Conservation (phyloP, 2,888 invertebrate genomes). For the Selenia dentaria region DNA sequence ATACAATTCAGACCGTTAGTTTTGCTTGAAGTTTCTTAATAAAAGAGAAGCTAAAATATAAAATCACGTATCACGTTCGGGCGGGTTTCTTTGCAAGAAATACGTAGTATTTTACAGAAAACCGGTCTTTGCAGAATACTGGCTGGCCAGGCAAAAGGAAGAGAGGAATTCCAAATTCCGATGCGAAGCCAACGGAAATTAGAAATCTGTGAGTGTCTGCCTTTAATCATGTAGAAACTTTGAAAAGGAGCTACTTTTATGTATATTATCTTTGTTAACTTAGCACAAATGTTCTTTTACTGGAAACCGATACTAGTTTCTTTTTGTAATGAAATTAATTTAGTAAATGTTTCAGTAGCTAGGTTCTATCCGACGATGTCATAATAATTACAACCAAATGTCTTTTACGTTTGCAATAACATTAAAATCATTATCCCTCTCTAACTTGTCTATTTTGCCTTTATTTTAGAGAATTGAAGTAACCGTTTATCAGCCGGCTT, state of each 20-base stretch:
- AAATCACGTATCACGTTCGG: slow-evolving; percentile 4
- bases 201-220: slow-evolving; percentile 33
- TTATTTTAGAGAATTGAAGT: slow-evolving; percentile 2
- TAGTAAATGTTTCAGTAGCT: too few species aligned
- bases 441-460: slow-evolving; percentile 2
- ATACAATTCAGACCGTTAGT: too few species aligned
- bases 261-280: too few species aligned
- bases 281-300: too few species aligned
- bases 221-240: slow-evolving; percentile 33
- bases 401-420: too few species aligned
- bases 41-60: slow-evolving; percentile 1
- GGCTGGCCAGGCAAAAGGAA: slow-evolving; percentile 12
- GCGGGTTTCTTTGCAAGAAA: slow-evolving; percentile 10
- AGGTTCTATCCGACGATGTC: too few species aligned
- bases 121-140: slow-evolving; percentile 10
- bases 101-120: slow-evolving; percentile 8
- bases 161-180: slow-evolving; percentile 33
- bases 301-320: too few species aligned
- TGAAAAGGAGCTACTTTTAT: too few species aligned
- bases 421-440: too few species aligned
- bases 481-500: slow-evolving; percentile 7
- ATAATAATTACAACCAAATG: too few species aligned
- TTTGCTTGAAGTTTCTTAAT: too few species aligned
- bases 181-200: slow-evolving; percentile 29
- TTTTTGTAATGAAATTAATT: too few species aligned